Base-by-base conservation (phyloP, 2,888 invertebrate species). In the Biston betularia region DNA sequence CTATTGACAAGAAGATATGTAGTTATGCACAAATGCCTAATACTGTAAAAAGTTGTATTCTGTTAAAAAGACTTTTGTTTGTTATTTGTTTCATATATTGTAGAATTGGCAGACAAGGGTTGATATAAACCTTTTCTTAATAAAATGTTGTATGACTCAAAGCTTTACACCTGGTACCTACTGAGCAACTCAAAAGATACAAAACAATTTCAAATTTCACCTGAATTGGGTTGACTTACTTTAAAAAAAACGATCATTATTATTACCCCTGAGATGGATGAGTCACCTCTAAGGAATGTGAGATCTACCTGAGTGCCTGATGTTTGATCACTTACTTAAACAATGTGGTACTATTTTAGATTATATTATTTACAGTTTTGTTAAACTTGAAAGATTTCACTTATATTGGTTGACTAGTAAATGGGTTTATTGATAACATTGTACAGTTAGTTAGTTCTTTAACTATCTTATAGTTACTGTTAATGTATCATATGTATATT, bases 201-300 rank as follows among this genome's bases (percentile, higher is more conserved):
- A 12, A 40, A 45, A n/a, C 6, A 14, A 45, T 12, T 42, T 42
- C 33, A 10, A 33, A 42, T 40, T 42, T 40, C 48, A 35, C 38
- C 48, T 58, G 49, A 40, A 40, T 49, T 42, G 40, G 9, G 40
- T 58, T 57, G 12, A 11, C 45, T 46, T 8, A 8, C 6, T 15
- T 10, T 24, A 11, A 33, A 56, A 54, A 63, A 72, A 68, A 68
- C 56, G 35, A 45, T 9, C 45, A 70, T 75, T 75, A 75, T 72
- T 69, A 44, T 70, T 68, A 71, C 64, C 79, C 84, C 82, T 72
- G 81, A 76, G 82, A 77, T 70, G 59, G 69, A 64, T 89, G 90
- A 89, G 65, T 89, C 90, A 89, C 84, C 76, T 73, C 11, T 34
- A 59, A 62, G 85, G 89, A 87, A 89, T 90, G 83, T 77, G 68